These are phyloP conservation scores for Trichechus manatus DNA, from an alignment of 2,113 vertebrate genomes.

Conservation along the genomic window DNA sequence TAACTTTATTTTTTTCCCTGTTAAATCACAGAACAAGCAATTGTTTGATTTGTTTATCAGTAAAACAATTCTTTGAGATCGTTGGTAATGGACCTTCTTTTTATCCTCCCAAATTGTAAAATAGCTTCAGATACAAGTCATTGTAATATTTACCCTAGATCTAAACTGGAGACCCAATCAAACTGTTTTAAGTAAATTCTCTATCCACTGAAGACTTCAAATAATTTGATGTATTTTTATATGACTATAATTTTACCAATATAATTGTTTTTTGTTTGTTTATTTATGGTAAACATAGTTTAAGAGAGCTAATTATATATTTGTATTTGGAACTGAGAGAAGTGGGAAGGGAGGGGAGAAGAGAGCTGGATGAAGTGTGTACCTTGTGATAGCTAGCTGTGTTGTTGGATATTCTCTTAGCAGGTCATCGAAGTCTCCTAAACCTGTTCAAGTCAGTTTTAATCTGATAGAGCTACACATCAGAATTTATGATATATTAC, in stretches of 20 bases:
- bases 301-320: neutral
- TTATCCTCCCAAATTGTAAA: neutral
- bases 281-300: neutral
- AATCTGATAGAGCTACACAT: constrained; percentile 7
- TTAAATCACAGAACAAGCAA: neutral
- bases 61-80: neutral
- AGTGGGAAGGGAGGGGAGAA: neutral
- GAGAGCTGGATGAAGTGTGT: neutral
- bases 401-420: neutral
- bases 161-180: neutral
- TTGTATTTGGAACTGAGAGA: neutral
- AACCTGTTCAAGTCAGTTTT: neutral
- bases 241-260: neutral
- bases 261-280: neutral
- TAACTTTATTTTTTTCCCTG: neutral
- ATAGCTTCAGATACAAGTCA: neutral
- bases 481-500: neutral
- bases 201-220: neutral
- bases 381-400: neutral
- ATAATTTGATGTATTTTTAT: neutral
- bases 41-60: neutral
- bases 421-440: neutral
- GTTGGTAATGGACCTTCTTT: neutral
- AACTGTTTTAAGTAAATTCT: neutral
- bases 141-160: neutral